Evolutionary conservation across 37 sponge, comb jelly and placozoan genomes (phyloP).

Genomic region (Amphimedon queenslandica): DNA sequence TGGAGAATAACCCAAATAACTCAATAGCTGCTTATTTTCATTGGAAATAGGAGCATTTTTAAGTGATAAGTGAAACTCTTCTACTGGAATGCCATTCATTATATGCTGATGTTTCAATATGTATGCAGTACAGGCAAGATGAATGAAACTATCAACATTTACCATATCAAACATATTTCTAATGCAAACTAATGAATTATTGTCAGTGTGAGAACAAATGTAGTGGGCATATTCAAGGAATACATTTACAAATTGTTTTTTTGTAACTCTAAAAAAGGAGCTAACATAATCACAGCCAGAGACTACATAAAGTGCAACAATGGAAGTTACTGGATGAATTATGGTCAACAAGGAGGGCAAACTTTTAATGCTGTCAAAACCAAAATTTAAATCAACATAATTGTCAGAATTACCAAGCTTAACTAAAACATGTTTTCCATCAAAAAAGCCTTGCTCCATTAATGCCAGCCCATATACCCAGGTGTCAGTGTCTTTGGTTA

Average conservation of each 20-base stretch:
- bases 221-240: not conserved
- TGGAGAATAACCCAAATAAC: not conserved
- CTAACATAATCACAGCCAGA: slow-evolving; percentile 19
- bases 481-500: slow-evolving; percentile 17
- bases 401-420: not conserved
- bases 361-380: not conserved
- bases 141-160: not conserved
- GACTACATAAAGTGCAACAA: slow-evolving; percentile 10
- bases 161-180: slow-evolving; percentile 2
- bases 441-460: not conserved
- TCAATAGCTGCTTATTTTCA: not conserved
- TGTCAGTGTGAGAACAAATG: not conserved
- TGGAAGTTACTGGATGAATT: not conserved
- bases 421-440: slow-evolving; percentile 3
- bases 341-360: not conserved
- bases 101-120: not conserved
- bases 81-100: not conserved
- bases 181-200: not conserved
- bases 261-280: slow-evolving; percentile 2
- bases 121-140: not conserved
- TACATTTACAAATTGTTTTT: not conserved
- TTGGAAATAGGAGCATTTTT: not conserved
- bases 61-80: not conserved
- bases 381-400: not conserved
- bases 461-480: slow-evolving; percentile 16